A percentile compares a stretch with the other conserved stretches of the same genome.
phyloP scores from a whole-genome alignment of 2,888 invertebrate genomes.

The Amorpha juglandis region DNA sequence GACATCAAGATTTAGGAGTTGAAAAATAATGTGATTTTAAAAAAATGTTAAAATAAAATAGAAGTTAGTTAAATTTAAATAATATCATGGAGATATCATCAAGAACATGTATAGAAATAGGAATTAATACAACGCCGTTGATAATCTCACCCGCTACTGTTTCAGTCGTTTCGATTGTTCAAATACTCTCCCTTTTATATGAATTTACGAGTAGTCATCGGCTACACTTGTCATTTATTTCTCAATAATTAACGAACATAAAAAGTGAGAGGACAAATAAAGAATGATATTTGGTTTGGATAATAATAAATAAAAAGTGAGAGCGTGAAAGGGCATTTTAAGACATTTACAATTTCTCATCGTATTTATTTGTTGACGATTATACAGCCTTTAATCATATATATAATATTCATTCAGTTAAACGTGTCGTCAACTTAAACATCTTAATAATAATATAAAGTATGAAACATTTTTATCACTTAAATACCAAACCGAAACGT shows the following conservation, averaged over 20 bases:
- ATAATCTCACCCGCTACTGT: conserved; percentile 13
- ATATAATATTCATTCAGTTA: conserved; percentile 29
- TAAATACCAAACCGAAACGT: conserved; percentile 16
- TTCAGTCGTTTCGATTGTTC: neutral
- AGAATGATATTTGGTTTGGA: conserved; percentile 19
- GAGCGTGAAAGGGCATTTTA: conserved; percentile 23
- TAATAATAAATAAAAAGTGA: conserved; percentile 21
- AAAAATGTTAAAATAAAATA: too few species aligned
- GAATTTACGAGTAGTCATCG: neutral
- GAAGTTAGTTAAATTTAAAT: too few species aligned
- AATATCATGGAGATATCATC: too few species aligned
- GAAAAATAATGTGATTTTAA: too few species aligned
- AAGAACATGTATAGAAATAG: too few species aligned
- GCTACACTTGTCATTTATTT: neutral
- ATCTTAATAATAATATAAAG: conserved; percentile 30
- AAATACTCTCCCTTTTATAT: neutral
- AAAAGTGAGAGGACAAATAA: conserved; percentile 14
- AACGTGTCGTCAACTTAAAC: conserved; percentile 29
- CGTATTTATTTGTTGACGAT: conserved; percentile 30
- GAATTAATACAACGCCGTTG: too few species aligned
- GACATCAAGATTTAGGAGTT: too few species aligned
- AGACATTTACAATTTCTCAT: conserved; percentile 30
- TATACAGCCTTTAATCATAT: conserved; percentile 33
- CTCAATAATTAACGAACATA: neutral
- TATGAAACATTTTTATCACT: conserved; percentile 24